Conservation (phyloP, 2,113 vertebrate species). For the Ophthalmolycus amberensis region DNA sequence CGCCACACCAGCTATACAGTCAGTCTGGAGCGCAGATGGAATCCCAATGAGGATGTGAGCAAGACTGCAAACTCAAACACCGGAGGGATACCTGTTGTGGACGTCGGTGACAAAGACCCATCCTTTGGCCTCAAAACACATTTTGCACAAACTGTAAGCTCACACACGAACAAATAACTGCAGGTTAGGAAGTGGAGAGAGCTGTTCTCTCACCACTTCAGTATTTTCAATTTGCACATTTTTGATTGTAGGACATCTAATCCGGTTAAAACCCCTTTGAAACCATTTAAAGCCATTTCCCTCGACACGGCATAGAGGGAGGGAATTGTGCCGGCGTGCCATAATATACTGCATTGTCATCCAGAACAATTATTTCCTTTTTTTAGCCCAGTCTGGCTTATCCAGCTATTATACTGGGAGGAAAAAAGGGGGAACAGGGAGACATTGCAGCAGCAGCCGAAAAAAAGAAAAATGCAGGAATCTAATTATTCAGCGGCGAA, state of each 20-base stretch:
- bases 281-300: conserved; percentile 66
- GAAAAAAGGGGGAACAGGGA: conserved; percentile 31
- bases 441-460: conserved; percentile 24
- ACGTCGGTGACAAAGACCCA: neutral
- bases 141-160: neutral
- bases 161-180: neutral
- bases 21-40: conserved; percentile 27
- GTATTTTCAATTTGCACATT: conserved; percentile 57
- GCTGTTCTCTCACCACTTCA: neutral
- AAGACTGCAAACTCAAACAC: conserved; percentile 20
- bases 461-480: conserved; percentile 1
- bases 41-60: conserved; percentile 57
- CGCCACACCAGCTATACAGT: conserved; percentile 46
- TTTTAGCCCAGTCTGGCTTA: conserved; percentile 69
- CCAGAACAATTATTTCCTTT: conserved; percentile 74
- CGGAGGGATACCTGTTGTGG: neutral
- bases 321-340: conserved; percentile 43
- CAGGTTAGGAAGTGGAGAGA: neutral
- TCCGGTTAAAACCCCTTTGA: conserved; percentile 60
- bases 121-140: conserved; percentile 14
- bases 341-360: conserved; percentile 73
- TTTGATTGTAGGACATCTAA: conserved; percentile 59
- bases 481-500: conserved; percentile 47
- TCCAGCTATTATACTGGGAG: conserved; percentile 61
- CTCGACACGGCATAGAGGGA: conserved; percentile 44